Percentiles rank a stretch among this genome's conserved stretches.
Conservation (phyloP, 92 coral and sea anemone species). For the Phymanthus crucifer region DNA sequence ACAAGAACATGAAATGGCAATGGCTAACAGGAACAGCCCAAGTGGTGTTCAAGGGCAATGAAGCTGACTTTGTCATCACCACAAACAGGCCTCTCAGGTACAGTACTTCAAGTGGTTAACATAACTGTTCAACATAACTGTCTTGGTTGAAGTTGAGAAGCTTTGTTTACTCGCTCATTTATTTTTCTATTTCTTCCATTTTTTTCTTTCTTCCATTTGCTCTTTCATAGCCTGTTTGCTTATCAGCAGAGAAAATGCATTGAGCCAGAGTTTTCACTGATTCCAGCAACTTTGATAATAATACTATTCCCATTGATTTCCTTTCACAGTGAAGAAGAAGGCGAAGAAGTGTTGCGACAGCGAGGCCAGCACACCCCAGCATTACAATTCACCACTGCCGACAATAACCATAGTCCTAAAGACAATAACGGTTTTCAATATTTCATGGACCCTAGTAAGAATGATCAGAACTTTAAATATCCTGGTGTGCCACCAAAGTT, state of each 20-base stretch:
- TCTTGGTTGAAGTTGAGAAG: too few species aligned
- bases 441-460: slow-evolving; percentile 37
- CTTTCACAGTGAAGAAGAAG: slow-evolving; percentile 88
- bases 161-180: too few species aligned
- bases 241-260: too few species aligned
- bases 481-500: slow-evolving; percentile 54
- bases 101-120: too few species aligned
- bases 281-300: too few species aligned
- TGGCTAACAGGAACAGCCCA: slow-evolving; percentile 98
- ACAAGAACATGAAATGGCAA: slow-evolving; percentile 96
- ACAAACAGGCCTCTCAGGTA: slow-evolving; percentile 95
- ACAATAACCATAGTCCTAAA: slow-evolving; percentile 42
- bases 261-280: too few species aligned
- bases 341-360: slow-evolving; percentile 89
- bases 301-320: too few species aligned
- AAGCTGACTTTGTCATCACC: slow-evolving; percentile 92
- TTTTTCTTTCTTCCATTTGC: too few species aligned
- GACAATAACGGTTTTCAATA: slow-evolving; percentile 44
- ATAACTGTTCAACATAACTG: too few species aligned
- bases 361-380: slow-evolving; percentile 75
- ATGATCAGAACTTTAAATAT: slow-evolving; percentile 60
- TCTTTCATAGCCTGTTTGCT: too few species aligned
- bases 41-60: slow-evolving; percentile 93
- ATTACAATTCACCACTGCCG: slow-evolving; percentile 58
- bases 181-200: too few species aligned